phyloP scores from a whole-genome alignment of 2,113 vertebrate species.

The Clupea harengus region DNA sequence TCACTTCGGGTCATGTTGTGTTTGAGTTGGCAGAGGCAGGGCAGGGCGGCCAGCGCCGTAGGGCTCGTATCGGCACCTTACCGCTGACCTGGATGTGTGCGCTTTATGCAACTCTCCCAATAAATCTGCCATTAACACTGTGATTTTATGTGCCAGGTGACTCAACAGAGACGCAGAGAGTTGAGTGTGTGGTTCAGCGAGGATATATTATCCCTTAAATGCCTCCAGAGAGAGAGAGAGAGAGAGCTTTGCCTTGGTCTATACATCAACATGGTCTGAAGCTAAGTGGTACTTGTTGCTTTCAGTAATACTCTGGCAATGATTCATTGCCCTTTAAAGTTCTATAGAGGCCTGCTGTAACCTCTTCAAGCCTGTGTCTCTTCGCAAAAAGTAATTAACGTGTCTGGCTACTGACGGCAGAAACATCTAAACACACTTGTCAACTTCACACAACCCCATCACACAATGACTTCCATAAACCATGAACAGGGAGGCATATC shows the following conservation, averaged over 20 bases:
- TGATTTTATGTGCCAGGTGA: constrained; percentile 9
- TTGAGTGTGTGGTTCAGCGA: neutral
- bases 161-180: neutral
- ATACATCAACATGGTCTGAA: neutral
- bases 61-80: neutral
- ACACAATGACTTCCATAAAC: neutral
- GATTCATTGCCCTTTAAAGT: neutral
- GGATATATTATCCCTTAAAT: neutral
- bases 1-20: neutral
- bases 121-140: neutral
- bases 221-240: neutral
- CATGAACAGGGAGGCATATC: neutral
- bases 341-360: neutral
- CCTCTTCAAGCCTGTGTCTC: neutral
- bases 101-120: neutral
- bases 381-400: neutral
- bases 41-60: neutral
- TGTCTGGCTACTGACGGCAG: neutral
- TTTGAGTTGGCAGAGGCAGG: neutral
- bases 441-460: neutral
- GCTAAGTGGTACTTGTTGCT: neutral
- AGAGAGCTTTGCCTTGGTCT: neutral
- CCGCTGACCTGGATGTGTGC: neutral
- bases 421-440: neutral
- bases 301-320: neutral